Evolutionary conservation across 2,888 invertebrate genomes (phyloP).

Genomic region (Pyrrhia umbra): DNA sequence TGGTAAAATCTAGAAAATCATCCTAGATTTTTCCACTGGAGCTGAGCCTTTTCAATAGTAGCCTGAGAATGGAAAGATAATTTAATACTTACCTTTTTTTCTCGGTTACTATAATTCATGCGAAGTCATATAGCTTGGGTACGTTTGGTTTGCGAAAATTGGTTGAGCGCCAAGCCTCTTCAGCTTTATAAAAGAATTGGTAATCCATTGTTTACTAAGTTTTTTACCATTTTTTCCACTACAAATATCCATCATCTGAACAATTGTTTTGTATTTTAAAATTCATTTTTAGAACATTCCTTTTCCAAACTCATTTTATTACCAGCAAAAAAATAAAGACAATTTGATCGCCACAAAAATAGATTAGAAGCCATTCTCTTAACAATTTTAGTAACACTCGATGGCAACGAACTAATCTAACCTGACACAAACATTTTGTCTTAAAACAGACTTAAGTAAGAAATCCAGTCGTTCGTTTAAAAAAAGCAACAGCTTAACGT

Average conservation of each 20-base stretch:
- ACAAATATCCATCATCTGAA: background rate
- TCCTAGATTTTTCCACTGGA: slow-evolving; percentile 32
- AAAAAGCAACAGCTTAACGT: slow-evolving; percentile 17
- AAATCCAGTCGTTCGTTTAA: slow-evolving; percentile 8
- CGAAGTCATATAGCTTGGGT: background rate
- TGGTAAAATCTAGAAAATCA: slow-evolving; percentile 36
- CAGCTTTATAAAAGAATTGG: slow-evolving; percentile 19
- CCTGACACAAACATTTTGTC: slow-evolving; percentile 22
- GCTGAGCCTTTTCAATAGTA: slow-evolving; percentile 43
- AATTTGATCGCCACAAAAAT: background rate
- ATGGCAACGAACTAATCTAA: background rate
- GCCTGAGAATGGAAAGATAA: slow-evolving; percentile 47
- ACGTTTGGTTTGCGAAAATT: slow-evolving; percentile 29
- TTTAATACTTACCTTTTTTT: slow-evolving; percentile 42
- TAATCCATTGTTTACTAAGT: background rate
- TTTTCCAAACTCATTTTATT: background rate
- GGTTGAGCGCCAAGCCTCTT: slow-evolving; percentile 30
- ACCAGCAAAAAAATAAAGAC: background rate
- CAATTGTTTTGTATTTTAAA: background rate
- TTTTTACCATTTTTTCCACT: slow-evolving; percentile 1
- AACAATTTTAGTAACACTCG: background rate
- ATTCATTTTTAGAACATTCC: background rate
- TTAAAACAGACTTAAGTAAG: slow-evolving; percentile 25
- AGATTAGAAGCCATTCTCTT: background rate
- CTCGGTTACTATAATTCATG: slow-evolving; percentile 24